Evolutionary conservation across 2,113 vertebrate species (phyloP), one percentile per base, ranked within the genome.

Genomic region (Anser cygnoides): DNA sequence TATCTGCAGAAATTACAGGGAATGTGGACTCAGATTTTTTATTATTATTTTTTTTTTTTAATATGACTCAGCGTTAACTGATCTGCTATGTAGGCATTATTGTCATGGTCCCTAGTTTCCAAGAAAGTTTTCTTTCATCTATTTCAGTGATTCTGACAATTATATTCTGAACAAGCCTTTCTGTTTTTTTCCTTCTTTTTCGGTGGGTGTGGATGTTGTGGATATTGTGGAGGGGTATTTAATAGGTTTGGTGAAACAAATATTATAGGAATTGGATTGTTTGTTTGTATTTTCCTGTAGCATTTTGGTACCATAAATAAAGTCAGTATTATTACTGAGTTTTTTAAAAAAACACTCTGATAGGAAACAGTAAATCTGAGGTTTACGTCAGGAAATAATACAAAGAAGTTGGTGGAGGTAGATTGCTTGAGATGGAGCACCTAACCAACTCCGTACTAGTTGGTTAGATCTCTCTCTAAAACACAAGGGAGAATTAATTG

Each of bases 81-180:
- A 41, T 37, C 29, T 41, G 9, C 35, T 29, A 10, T 9, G 1
- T 0, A 1, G 23, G 11, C 7, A 21, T 54, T 37, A 21, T 37
- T 25, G 10, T 15, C 21, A 18, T 25, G 33, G 8, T 18, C 21
- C 52, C 15, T 16, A n/a, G 18, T 13, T 84, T 13, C 35, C 46
- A 50, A 28, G 12, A 9, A 63, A 61, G 22, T 55, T 77, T 44
- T 55, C 10, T 61, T 55, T 76, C 11, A 39, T 21, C 25, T 55
- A 0, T 31, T 54, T 58, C 19, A 37, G 8, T 37, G 15, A 55
- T 71, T 77, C 26, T 50, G 35, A 50, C 13, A 50, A 44, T 49
- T 67, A 4, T 39, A 31, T 66, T 73, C 41, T 52, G 11, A 86
- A 46, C 10, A 82, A 61, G 9, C 2, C 3, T 44, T 55, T 84